Evolutionary conservation across 1,140 invertebrate species (phyloP).

Genomic region (Procambarus virginalis): DNA sequence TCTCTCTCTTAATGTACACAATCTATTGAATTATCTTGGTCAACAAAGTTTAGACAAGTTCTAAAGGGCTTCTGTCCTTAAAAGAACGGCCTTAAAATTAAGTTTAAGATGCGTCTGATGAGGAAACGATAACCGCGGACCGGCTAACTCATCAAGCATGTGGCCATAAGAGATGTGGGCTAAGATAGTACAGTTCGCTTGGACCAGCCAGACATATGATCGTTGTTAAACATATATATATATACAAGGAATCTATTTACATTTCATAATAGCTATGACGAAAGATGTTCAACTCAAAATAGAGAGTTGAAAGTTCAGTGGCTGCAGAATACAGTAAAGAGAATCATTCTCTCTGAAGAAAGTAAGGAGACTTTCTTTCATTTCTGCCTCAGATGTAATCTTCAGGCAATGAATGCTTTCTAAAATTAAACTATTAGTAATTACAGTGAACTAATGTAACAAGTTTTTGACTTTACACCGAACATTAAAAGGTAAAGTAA

Average conservation of each 20-base stretch:
- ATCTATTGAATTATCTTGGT: no score
- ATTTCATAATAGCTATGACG: conserved; percentile 24
- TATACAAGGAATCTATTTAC: conserved; percentile 57
- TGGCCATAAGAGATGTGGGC: conserved; percentile 2
- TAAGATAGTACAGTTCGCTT: conserved; percentile 39
- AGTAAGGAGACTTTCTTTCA: neutral
- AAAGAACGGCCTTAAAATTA: neutral
- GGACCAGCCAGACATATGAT: conserved; percentile 57
- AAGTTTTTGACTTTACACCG: conserved; percentile 47
- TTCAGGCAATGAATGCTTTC: conserved; percentile 40
- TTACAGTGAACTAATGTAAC: conserved; percentile 59
- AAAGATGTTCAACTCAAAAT: conserved; percentile 14
- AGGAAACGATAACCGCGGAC: neutral
- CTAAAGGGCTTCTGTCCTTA: neutral
- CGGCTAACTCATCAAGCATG: neutral
- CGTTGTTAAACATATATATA: conserved; percentile 29
- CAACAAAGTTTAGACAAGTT: no score
- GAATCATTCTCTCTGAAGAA: neutral
- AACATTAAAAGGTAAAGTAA: conserved; percentile 25
- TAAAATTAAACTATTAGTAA: conserved; percentile 53
- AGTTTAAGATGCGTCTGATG: neutral
- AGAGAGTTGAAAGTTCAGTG: conserved; percentile 6
- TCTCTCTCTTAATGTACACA: neutral
- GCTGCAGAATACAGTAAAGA: neutral
- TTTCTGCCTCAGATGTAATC: neutral